Percentiles rank a stretch among this genome's conserved stretches.
phyloP scores from a whole-genome alignment of 1,140 invertebrate genomes.

The Aphaenogaster ashmeadi region DNA sequence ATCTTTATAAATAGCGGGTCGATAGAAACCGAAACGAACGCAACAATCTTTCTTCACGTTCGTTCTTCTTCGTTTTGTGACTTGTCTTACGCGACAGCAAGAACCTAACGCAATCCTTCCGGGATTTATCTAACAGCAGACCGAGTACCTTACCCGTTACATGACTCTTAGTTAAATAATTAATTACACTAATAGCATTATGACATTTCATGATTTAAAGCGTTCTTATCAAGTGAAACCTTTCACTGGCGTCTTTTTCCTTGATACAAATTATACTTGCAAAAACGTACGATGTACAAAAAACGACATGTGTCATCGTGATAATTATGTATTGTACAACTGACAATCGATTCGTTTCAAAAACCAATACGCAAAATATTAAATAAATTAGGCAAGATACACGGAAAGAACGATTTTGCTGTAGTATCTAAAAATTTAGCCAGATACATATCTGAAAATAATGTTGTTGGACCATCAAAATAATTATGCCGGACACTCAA shows the following conservation, averaged over 20 bases:
- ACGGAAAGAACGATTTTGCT: too few relatives aligned
- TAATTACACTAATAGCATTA: slow-evolving; percentile 40
- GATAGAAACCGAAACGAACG: slow-evolving; percentile 27
- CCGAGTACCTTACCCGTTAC: slow-evolving; percentile 16
- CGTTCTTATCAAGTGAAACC: slow-evolving; percentile 4
- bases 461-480: too few relatives aligned
- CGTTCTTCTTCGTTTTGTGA: slow-evolving; percentile 9
- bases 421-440: too few relatives aligned
- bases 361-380: neutral
- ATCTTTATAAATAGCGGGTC: slow-evolving; percentile 3
- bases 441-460: too few relatives aligned
- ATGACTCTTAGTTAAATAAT: slow-evolving; percentile 39
- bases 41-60: neutral
- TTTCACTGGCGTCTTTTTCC: slow-evolving; percentile 4
- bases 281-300: neutral
- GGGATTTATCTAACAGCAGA: slow-evolving; percentile 46
- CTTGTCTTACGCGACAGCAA: slow-evolving; percentile 1
- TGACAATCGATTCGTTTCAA: neutral
- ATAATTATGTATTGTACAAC: slow-evolving; percentile 16
- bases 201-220: slow-evolving; percentile 13
- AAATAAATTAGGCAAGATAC: neutral
- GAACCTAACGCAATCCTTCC: slow-evolving; percentile 33
- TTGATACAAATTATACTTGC: neutral
- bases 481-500: too few relatives aligned
- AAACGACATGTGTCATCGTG: neutral